Evolutionary conservation across 2,797 vertebrate genomes (phyloP).

Genomic region (Thamnophis elegans): DNA sequence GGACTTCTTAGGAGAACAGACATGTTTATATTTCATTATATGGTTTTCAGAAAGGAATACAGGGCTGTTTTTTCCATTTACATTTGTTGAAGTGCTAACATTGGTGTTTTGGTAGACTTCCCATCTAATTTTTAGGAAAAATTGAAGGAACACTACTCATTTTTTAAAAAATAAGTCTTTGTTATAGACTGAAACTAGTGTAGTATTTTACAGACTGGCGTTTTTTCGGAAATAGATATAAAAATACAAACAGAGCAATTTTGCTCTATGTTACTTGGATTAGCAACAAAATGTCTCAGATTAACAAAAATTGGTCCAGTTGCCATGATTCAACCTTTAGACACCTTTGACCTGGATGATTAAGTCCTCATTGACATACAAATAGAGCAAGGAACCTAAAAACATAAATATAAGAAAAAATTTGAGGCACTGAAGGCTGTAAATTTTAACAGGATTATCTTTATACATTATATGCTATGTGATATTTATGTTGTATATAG

Average conservation of each 20-base stretch:
- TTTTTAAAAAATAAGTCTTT: background rate
- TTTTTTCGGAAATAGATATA: background rate
- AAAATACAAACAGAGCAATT: background rate
- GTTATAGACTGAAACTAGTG: background rate
- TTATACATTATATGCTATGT: background rate
- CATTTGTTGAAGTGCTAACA: background rate
- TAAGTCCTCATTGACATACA: background rate
- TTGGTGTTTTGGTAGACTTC: background rate
- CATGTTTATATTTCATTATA: background rate
- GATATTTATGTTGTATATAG: background rate
- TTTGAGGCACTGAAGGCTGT: background rate
- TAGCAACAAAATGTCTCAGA: background rate
- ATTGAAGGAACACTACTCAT: background rate
- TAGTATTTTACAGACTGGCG: background rate
- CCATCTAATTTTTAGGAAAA: background rate
- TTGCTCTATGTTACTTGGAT: background rate
- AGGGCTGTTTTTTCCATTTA: background rate
- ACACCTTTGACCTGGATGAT: background rate
- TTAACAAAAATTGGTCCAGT: background rate
- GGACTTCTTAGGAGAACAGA: background rate
- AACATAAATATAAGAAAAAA: background rate
- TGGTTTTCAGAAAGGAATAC: background rate
- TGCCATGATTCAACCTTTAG: background rate
- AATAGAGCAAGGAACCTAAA: background rate
- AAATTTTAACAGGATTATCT: background rate